A percentile compares a stretch with the other conserved stretches of the same genome.
Conservation (phyloP, 2,797 vertebrate species). For the Benthosema pterotum region DNA sequence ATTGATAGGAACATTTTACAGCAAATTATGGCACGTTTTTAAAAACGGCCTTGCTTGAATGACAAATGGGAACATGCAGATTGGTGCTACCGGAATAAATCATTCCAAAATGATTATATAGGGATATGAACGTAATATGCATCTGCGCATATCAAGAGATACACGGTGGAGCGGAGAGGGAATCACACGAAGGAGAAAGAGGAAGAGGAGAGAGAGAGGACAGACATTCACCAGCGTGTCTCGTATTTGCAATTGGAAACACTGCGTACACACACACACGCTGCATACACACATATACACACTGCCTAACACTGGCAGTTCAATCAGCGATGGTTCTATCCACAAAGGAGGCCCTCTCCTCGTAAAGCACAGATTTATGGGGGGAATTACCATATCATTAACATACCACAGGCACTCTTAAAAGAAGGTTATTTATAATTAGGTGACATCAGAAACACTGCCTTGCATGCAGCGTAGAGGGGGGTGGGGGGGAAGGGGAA, state of each 20-base stretch:
- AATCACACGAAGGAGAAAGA: no score
- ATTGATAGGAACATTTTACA: no score
- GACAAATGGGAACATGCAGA: no score
- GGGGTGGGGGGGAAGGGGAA: slow-evolving; percentile 34
- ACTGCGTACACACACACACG: neutral
- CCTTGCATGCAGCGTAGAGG: slow-evolving; percentile 36
- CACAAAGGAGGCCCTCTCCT: slow-evolving; percentile 58
- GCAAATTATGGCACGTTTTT: no score
- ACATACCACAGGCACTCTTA: slow-evolving; percentile 74
- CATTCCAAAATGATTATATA: no score
- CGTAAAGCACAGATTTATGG: slow-evolving; percentile 75
- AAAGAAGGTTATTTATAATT: slow-evolving; percentile 82
- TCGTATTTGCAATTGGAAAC: neutral
- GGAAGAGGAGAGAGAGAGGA: no score
- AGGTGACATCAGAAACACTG: slow-evolving; percentile 75
- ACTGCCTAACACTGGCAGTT: slow-evolving; percentile 41
- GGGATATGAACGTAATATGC: no score
- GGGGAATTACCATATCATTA: slow-evolving; percentile 79
- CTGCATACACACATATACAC: slow-evolving; percentile 3
- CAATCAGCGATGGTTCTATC: slow-evolving; percentile 40
- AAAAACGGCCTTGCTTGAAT: no score
- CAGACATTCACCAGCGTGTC: no score
- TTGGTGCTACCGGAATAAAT: no score
- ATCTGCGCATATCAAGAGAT: no score
- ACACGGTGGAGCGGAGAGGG: no score